Conservation (phyloP, 2,888 invertebrate genomes). For the Synanthedon vespiformis region DNA sequence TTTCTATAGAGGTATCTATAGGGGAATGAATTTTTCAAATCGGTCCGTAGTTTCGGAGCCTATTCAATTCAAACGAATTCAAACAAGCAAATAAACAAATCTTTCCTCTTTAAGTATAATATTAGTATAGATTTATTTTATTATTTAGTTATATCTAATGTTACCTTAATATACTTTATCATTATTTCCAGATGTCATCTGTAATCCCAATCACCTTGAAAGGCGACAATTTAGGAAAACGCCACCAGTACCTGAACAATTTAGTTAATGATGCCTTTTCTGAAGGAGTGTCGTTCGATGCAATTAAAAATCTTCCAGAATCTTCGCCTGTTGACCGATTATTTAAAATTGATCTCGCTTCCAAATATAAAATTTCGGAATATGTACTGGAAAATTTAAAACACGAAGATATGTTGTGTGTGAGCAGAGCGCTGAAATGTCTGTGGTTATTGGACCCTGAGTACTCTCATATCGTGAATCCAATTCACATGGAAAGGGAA, state of each 20-base stretch:
- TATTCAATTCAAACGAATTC: no score
- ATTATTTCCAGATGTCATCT: constrained; percentile 20
- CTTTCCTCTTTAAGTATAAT: no score
- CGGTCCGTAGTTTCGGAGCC: no score
- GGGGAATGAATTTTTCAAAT: no score
- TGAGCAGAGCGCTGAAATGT: constrained; percentile 37
- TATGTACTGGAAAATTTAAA: constrained; percentile 35
- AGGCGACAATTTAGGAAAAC: constrained; percentile 29
- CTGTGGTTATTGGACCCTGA: constrained; percentile 32
- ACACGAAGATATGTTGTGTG: constrained; percentile 41
- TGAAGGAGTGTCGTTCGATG: constrained; percentile 7
- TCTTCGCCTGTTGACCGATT: constrained; percentile 29
- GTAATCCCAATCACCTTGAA: constrained; percentile 19
- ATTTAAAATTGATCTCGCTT: constrained; percentile 46
- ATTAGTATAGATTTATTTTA: no score
- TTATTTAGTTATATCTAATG: no score
- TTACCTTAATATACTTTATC: background rate
- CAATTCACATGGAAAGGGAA: constrained; percentile 29
- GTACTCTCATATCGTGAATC: constrained; percentile 29
- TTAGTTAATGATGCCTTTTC: constrained; percentile 19
- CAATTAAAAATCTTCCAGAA: constrained; percentile 20
- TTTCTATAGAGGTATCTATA: no score
- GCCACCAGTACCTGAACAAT: constrained; percentile 29
- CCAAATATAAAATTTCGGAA: constrained; percentile 25
- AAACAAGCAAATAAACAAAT: no score